A percentile compares a stretch with the other conserved stretches of the same genome.
Evolutionary conservation across 2,888 invertebrate genomes (phyloP).

Genomic region (Sacculina carcini): DNA sequence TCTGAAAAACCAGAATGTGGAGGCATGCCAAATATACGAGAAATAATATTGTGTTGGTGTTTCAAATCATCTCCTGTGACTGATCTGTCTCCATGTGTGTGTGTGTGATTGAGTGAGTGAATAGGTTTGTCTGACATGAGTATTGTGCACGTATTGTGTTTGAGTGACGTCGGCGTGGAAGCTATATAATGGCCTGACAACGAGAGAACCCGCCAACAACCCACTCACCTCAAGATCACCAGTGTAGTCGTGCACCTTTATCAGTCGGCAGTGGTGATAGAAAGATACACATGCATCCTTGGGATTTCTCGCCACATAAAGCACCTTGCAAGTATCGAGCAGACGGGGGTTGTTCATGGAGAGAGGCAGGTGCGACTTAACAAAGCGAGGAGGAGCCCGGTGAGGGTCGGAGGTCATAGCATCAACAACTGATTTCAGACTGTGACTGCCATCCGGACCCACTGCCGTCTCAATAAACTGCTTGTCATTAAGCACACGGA

Average conservation of each 20-base stretch:
- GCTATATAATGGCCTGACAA: too few species aligned
- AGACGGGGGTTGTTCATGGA: not conserved
- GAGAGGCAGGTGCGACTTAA: slow-evolving; percentile 50
- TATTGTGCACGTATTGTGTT: too few species aligned
- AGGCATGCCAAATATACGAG: too few species aligned
- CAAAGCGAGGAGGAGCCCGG: slow-evolving; percentile 28
- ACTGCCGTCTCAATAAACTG: not conserved
- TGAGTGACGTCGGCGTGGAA: too few species aligned
- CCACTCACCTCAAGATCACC: not conserved
- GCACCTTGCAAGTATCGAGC: not conserved
- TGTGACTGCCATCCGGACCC: too few species aligned
- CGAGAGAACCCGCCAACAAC: too few species aligned
- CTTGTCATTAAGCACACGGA: slow-evolving; percentile 6
- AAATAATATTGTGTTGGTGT: too few species aligned
- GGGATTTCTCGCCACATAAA: not conserved
- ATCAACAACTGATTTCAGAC: not conserved
- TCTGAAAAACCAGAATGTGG: too few species aligned
- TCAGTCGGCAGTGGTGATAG: not conserved
- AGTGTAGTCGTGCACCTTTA: not conserved
- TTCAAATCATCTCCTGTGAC: too few species aligned
- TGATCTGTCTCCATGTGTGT: too few species aligned
- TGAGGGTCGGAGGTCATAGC: not conserved
- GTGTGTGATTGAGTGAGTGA: too few species aligned
- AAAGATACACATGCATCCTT: not conserved
- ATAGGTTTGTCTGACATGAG: too few species aligned